Base-by-base conservation (phyloP, 1,140 invertebrate genomes). In the Phenacoccus solenopsis region DNA sequence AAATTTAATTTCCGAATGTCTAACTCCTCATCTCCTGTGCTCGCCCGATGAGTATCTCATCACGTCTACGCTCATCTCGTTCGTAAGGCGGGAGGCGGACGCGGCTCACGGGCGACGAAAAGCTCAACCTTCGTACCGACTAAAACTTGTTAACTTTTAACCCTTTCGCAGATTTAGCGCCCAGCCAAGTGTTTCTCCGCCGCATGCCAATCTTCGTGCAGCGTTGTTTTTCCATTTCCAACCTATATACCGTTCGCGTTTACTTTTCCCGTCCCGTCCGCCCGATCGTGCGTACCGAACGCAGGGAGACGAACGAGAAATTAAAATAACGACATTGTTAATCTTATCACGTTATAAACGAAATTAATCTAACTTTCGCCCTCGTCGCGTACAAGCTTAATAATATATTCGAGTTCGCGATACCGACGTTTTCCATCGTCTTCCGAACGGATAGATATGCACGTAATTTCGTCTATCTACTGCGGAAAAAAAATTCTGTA, bases 1-100 rank as follows among this genome's bases (percentile, higher is more conserved):
- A 64, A 64, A 64, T 64, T 64, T 64, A 64, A 64, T 64, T 64
- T 64, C 59, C 59, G 59, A 64, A 64, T 64, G 59, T 64, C 59
- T 64, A 64, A 20, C 59, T 64, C 25, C 59, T 64, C 59, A 64
- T 64, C 59, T 64, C 59, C 59, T 64, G 59, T 64, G 9, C n/a
- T 25, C 10, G 20, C 59, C 59, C 25, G 59, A 64, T 64, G 59
- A 64, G 59, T 64, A 64, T 64, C 59, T 24, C 59, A 64, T 64
- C 59, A 64, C 59, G 59, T 64, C 59, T 64, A 64, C 59, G 59
- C 25, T 27, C 59, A 64, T 64, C 25, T 64, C 59, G 25, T 64
- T 27, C 59, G 20, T 24, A 64, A 24, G 25, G n/a, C 9, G n/a
- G 9, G 32, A 38, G n/a, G 9, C 9, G 32, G n/a, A 38, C n/a